Percentiles rank a stretch among this genome's conserved stretches.
Conservation (phyloP, 2,113 vertebrate genomes). For the Anseranas semipalmata region DNA sequence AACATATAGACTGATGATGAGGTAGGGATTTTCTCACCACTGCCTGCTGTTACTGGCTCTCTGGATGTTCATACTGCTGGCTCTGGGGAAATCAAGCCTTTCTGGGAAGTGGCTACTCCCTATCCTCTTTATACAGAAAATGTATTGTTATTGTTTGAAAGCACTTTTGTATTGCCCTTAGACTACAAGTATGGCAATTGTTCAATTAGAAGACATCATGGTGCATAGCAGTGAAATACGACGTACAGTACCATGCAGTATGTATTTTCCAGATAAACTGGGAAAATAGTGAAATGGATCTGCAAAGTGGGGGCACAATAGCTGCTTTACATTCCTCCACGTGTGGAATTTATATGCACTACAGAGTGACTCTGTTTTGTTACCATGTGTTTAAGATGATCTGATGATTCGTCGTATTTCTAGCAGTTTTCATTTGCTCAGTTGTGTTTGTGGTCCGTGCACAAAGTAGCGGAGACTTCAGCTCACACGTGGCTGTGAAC, state of each 20-base stretch:
- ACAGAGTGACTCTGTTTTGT: constrained; percentile 59
- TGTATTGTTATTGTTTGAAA: constrained; percentile 75
- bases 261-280: constrained; percentile 62
- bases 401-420: constrained; percentile 8
- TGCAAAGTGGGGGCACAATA: constrained; percentile 49
- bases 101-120: constrained; percentile 73
- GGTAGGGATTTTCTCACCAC: constrained; percentile 44
- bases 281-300: constrained; percentile 48
- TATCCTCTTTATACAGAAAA: constrained; percentile 73
- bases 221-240: constrained; percentile 75
- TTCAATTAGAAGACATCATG: constrained; percentile 66
- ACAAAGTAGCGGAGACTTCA: not conserved
- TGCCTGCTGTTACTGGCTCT: constrained; percentile 41
- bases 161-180: constrained; percentile 70
- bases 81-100: constrained; percentile 66
- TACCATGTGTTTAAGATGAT: constrained; percentile 40
- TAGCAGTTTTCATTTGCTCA: not conserved
- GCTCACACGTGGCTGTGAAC: not conserved
- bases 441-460: not conserved
- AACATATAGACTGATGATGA: constrained; percentile 24
- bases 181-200: constrained; percentile 70
- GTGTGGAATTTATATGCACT: constrained; percentile 47
- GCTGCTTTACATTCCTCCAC: constrained; percentile 64
- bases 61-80: constrained; percentile 54
- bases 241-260: constrained; percentile 66